Evolutionary conservation across 2,113 vertebrate species (phyloP).

Genomic region (Clarias macrocephalus): DNA sequence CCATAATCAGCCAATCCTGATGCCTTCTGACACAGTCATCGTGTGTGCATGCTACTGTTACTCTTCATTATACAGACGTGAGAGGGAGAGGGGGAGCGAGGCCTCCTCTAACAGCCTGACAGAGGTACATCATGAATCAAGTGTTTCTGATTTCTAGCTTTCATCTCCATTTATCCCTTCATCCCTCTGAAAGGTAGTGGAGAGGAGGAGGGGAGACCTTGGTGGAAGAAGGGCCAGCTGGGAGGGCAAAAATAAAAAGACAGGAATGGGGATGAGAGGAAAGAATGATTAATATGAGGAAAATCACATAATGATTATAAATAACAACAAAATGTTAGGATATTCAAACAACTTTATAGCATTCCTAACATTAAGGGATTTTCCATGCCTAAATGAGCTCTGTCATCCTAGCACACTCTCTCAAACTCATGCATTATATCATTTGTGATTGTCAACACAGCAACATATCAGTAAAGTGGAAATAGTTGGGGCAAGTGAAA

Average conservation of each 20-base stretch:
- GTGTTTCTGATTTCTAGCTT: slow-evolving; percentile 73
- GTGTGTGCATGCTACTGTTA: slow-evolving; percentile 76
- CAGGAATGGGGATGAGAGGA: neutral
- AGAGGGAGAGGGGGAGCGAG: slow-evolving; percentile 61
- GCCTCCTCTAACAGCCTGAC: slow-evolving; percentile 77
- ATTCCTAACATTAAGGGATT: neutral
- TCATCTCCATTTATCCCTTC: slow-evolving; percentile 93
- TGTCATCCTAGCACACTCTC: neutral
- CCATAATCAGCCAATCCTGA: slow-evolving; percentile 97
- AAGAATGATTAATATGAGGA: neutral
- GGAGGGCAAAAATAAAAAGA: neutral
- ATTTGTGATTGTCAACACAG: neutral
- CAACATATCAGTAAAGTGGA: neutral
- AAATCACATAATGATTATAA: neutral
- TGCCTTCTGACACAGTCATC: slow-evolving; percentile 88
- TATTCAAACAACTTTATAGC: neutral
- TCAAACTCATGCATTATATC: neutral
- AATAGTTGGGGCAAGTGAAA: neutral
- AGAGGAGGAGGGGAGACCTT: slow-evolving; percentile 55
- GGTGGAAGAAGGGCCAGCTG: neutral
- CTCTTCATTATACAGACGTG: slow-evolving; percentile 80
- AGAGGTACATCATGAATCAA: slow-evolving; percentile 89
- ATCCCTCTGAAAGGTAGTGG: slow-evolving; percentile 62
- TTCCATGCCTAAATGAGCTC: neutral
- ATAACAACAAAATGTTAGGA: neutral